Percentiles rank a stretch among this genome's conserved stretches.
These are phyloP conservation scores for Sarcophaga variegata DNA, from an alignment of 2,888 invertebrate species.

Conservation along the genomic window DNA sequence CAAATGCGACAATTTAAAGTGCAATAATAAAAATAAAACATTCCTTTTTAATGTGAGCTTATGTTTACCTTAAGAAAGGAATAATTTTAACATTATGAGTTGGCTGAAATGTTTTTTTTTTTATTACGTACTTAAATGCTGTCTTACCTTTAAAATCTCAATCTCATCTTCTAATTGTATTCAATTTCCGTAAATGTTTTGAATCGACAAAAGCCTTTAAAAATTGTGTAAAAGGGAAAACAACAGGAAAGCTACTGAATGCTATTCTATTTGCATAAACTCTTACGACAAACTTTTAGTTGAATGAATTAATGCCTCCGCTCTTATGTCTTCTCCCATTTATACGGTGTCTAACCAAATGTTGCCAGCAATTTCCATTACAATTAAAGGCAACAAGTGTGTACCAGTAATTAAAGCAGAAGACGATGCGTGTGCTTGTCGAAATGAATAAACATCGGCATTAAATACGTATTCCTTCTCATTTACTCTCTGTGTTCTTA, in stretches of 20 bases:
- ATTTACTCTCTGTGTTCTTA: background rate
- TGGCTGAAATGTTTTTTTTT: no score
- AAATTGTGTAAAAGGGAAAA: background rate
- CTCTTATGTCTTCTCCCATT: background rate
- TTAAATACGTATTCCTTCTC: background rate
- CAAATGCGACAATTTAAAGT: no score
- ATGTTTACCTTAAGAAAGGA: no score
- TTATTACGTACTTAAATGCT: no score
- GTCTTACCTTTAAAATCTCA: background rate
- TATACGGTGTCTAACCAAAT: constrained; percentile 1
- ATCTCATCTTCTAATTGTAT: background rate
- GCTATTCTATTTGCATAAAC: no score
- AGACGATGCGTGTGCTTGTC: background rate
- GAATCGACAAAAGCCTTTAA: background rate
- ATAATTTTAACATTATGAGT: no score
- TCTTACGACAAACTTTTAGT: no score
- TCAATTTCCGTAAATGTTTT: background rate
- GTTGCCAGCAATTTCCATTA: constrained; percentile 19
- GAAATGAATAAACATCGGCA: constrained; percentile 30
- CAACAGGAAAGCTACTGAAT: no score
- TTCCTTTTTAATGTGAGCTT: no score
- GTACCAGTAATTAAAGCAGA: constrained; percentile 24
- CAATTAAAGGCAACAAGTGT: constrained; percentile 25
- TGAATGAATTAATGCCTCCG: no score
- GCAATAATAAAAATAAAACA: no score